A percentile compares a stretch with the other conserved stretches of the same genome.
These are phyloP conservation scores for Drosophila sulfurigaster DNA, from an alignment of 1,140 invertebrate species.

Conservation along the genomic window DNA sequence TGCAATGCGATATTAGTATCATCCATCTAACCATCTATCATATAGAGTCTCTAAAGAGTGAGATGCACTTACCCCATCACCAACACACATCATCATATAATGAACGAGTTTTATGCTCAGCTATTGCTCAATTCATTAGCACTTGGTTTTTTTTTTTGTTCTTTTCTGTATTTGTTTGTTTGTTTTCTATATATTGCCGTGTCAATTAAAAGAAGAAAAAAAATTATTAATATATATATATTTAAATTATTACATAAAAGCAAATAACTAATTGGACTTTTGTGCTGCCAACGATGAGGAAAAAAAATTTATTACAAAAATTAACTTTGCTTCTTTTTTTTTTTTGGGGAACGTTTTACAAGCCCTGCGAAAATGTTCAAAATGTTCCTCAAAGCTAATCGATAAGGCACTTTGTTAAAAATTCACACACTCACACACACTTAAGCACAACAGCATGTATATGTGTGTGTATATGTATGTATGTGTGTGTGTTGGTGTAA, in stretches of 20 bases:
- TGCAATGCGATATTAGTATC: constrained; percentile 45
- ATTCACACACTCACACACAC: constrained; percentile 2
- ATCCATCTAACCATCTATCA: constrained; percentile 5
- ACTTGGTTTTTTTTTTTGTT: constrained; percentile 5
- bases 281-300: constrained; percentile 24
- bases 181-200: constrained; percentile 10
- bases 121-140: constrained; percentile 15
- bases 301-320: neutral
- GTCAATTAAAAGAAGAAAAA: constrained; percentile 41
- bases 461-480: neutral
- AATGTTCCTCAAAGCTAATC: constrained; percentile 31
- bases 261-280: constrained; percentile 20
- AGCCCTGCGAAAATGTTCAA: neutral
- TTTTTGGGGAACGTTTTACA: constrained; percentile 25
- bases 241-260: constrained; percentile 21
- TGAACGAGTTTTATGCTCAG: constrained; percentile 21
- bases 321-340: constrained; percentile 4
- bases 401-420: constrained; percentile 33
- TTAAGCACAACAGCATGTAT: neutral
- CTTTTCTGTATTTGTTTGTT: constrained; percentile 11
- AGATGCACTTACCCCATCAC: neutral
- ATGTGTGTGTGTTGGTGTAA: neutral
- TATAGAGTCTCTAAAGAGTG: constrained; percentile 16
- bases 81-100: neutral
- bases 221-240: neutral